These are phyloP conservation scores for Pimpla rufipes DNA, from an alignment of 2,888 invertebrate species.

Conservation along the genomic window DNA sequence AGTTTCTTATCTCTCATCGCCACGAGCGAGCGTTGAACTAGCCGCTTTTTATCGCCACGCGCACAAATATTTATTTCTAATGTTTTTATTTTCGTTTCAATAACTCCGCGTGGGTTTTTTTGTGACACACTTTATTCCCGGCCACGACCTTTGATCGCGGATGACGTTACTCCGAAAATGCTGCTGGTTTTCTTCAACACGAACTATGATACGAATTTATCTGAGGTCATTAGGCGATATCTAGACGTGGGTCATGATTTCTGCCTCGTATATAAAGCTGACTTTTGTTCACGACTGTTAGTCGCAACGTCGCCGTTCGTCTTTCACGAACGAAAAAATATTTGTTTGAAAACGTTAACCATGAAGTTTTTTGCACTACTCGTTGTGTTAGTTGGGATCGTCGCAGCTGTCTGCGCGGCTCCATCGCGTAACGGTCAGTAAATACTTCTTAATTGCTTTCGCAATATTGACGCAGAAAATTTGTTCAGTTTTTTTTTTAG, in stretches of 20 bases:
- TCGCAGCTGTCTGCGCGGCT: not conserved
- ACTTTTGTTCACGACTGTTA: not conserved
- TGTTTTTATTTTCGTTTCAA: not conserved
- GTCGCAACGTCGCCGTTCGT: not conserved
- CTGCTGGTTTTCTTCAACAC: not conserved
- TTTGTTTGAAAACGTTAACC: not conserved
- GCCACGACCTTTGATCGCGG: not conserved
- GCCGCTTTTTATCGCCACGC: not conserved
- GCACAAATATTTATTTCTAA: not conserved
- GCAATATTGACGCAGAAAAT: not conserved
- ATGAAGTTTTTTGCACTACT: not conserved
- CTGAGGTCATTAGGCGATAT: conserved; percentile 9
- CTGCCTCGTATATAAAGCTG: not conserved
- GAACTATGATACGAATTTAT: conserved; percentile 7
- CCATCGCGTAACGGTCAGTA: not conserved
- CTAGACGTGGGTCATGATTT: not conserved
- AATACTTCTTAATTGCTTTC: not conserved
- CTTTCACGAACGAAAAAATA: not conserved
- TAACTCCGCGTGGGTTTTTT: not conserved
- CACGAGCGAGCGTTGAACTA: not conserved
- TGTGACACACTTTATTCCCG: not conserved
- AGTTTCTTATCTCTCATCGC: not conserved
- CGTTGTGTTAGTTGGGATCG: not conserved
- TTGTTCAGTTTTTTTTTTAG: not conserved
- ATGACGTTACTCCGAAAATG: not conserved